These are phyloP conservation scores for Drosophila buzzatii DNA, from an alignment of 2,888 invertebrate genomes.

Conservation along the genomic window DNA sequence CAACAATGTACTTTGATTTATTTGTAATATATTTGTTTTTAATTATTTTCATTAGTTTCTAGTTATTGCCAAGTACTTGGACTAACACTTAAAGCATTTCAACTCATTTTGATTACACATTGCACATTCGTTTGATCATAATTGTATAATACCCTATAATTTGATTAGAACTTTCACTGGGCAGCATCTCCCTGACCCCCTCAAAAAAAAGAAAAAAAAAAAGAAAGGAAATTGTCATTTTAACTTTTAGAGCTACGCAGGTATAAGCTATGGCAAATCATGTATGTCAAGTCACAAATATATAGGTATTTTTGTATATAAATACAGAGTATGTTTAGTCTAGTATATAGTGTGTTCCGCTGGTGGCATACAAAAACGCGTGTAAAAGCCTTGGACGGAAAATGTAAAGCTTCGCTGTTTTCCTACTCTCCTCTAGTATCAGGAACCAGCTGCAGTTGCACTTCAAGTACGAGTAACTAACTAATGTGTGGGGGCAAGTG, in stretches of 20 bases:
- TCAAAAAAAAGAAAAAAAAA: not conserved
- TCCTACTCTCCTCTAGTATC: constrained; percentile 5
- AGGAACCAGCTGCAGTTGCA: constrained; percentile 46
- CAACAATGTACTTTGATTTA: constrained; percentile 47
- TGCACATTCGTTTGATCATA: constrained; percentile 43
- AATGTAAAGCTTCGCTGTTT: constrained; percentile 55
- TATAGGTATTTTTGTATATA: constrained; percentile 28
- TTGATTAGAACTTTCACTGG: constrained; percentile 50
- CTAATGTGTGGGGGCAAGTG: constrained; percentile 43
- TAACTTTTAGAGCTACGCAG: constrained; percentile 19
- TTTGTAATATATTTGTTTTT: constrained; percentile 27
- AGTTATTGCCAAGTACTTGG: constrained; percentile 58
- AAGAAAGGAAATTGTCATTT: constrained; percentile 3
- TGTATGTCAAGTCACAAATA: constrained; percentile 59
- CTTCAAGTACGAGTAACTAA: constrained; percentile 42
- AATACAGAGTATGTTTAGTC: constrained; percentile 21
- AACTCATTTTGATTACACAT: constrained; percentile 53
- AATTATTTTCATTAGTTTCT: constrained; percentile 36
- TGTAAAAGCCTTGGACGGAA: constrained; percentile 65
- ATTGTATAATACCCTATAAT: constrained; percentile 18
- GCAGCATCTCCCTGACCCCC: not conserved
- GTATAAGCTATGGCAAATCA: constrained; percentile 61
- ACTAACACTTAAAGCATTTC: constrained; percentile 70
- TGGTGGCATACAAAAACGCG: constrained; percentile 32
- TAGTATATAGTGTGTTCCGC: constrained; percentile 37